phyloP scores from a whole-genome alignment of 2,797 vertebrate genomes.

The Poliocrania exsul region DNA sequence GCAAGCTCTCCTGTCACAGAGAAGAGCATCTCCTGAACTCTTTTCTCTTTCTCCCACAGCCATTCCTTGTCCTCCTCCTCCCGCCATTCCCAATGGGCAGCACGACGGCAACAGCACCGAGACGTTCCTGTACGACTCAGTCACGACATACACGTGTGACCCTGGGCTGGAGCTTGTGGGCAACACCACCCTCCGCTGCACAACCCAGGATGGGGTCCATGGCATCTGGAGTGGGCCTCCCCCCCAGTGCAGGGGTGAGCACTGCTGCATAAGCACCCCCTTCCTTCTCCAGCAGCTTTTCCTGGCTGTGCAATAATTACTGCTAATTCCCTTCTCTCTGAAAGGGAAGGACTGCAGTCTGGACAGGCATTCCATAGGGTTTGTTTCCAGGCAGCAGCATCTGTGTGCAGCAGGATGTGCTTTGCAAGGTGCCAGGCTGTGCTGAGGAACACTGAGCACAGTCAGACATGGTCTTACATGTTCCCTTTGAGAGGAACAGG shows the following conservation, averaged over 20 bases:
- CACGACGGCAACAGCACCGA: not conserved
- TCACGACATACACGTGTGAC: not conserved
- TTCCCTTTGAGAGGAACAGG: not conserved
- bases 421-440: not conserved
- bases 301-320: not conserved
- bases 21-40: not conserved
- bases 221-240: not conserved
- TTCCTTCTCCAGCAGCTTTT: fast-evolving
- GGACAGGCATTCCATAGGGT: fast-evolving
- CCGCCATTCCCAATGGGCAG: not conserved
- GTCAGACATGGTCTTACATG: fast-evolving
- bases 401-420: not conserved
- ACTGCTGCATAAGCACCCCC: fast-evolving
- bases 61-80: not conserved
- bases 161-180: not conserved
- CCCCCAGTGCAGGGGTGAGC: not conserved
- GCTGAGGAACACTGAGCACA: not conserved
- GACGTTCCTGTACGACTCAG: not conserved
- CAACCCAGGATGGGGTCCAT: fast-evolving
- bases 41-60: not conserved
- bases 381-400: not conserved
- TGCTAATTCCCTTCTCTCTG: not conserved
- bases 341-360: not conserved
- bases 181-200: not conserved
- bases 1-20: not conserved